Conservation (phyloP, 2,888 invertebrate species). For the Lucinisca nassula region DNA sequence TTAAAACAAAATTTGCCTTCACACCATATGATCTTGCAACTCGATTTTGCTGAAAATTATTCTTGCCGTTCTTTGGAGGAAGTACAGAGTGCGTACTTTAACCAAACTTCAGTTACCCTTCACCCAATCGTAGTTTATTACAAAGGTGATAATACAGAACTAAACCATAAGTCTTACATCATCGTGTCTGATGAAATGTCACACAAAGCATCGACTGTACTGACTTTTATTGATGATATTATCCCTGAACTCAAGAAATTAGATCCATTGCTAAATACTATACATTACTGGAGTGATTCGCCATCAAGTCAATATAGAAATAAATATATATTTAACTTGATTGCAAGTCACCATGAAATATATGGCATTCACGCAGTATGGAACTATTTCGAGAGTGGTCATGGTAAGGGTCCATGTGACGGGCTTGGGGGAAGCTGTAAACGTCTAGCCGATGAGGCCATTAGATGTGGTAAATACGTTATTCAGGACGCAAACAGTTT, state of each 20-base stretch:
- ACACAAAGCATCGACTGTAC: constrained; percentile 60
- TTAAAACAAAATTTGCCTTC: constrained; percentile 41
- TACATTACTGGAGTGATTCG: constrained; percentile 68
- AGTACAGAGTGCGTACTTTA: constrained; percentile 59
- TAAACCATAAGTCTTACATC: constrained; percentile 56
- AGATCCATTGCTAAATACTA: neutral
- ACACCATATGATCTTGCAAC: constrained; percentile 45
- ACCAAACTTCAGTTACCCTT: constrained; percentile 55
- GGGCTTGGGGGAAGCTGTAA: constrained; percentile 39
- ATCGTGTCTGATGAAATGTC: constrained; percentile 60
- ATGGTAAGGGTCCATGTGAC: neutral
- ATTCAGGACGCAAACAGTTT: constrained; percentile 32
- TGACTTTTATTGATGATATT: constrained; percentile 58
- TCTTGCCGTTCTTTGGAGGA: constrained; percentile 49
- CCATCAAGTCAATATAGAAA: constrained; percentile 70
- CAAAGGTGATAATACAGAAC: neutral
- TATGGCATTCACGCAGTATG: neutral
- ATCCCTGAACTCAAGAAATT: constrained; percentile 36
- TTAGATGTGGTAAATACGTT: no score
- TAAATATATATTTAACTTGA: constrained; percentile 29
- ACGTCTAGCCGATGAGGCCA: constrained; percentile 62
- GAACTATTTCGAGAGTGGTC: neutral
- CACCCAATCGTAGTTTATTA: constrained; percentile 69
- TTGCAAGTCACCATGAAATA: neutral
- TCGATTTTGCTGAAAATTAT: constrained; percentile 64